phyloP scores from a whole-genome alignment of 2,113 vertebrate genomes.

The Alaudala cheleensis region DNA sequence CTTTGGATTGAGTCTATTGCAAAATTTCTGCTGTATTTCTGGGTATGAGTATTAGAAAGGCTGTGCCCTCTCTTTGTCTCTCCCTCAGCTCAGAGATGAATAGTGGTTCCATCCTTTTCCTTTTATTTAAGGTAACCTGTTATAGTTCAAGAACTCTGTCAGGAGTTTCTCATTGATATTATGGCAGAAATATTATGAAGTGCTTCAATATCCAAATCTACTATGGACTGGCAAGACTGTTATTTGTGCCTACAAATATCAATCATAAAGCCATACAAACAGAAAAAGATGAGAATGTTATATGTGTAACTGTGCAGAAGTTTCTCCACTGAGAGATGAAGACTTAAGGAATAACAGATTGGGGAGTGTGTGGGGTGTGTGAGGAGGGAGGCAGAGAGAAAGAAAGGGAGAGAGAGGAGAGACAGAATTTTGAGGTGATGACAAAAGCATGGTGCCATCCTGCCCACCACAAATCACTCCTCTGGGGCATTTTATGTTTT shows the following conservation, averaged over 20 bases:
- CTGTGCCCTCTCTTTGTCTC: background rate
- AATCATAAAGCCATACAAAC: background rate
- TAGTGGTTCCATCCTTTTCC: background rate
- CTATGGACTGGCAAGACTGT: background rate
- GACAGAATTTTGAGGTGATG: background rate
- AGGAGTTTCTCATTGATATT: background rate
- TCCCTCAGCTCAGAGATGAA: background rate
- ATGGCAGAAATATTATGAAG: background rate
- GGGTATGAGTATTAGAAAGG: background rate
- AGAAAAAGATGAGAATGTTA: background rate
- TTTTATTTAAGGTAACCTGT: background rate
- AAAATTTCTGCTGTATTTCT: background rate
- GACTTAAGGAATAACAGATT: background rate
- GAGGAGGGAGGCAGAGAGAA: too few species aligned
- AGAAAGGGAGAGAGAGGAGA: background rate
- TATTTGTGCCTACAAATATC: background rate
- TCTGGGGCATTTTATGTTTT: background rate
- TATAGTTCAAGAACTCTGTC: background rate
- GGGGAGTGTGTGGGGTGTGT: accelerated
- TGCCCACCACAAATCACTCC: background rate
- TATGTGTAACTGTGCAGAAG: background rate
- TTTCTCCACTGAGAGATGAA: background rate
- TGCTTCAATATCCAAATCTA: background rate
- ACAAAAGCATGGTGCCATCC: background rate
- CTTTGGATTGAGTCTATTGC: background rate